Evolutionary conservation across 2,797 vertebrate species (phyloP).

Genomic region (Diceros bicornis): DNA sequence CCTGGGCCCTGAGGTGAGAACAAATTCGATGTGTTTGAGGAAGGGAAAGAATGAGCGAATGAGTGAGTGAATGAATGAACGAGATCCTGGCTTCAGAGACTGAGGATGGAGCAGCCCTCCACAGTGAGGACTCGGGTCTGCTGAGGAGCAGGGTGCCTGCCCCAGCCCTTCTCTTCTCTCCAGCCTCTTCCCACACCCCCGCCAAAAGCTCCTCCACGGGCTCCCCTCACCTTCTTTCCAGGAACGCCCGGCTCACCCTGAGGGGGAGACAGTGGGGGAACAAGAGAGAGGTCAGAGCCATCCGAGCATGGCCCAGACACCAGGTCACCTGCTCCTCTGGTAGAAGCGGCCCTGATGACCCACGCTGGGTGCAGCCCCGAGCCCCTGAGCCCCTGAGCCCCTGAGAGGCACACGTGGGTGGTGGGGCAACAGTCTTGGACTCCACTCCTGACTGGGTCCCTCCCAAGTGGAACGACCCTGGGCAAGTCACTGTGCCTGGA

Average conservation of each 20-base stretch:
- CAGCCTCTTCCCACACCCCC: neutral
- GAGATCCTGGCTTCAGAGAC: neutral
- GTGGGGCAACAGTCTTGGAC: neutral
- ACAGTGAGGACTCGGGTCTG: neutral
- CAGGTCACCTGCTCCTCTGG: neutral
- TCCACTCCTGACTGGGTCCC: neutral
- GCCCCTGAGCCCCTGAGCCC: neutral
- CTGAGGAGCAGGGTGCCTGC: neutral
- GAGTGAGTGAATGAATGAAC: neutral
- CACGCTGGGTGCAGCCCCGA: neutral
- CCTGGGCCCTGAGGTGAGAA: neutral
- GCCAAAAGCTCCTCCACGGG: neutral
- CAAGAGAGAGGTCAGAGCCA: neutral
- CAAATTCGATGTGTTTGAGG: neutral
- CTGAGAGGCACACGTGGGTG: neutral
- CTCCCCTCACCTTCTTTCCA: conserved; percentile 85
- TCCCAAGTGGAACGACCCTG: neutral
- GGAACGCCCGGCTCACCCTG: conserved; percentile 87
- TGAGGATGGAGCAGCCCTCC: neutral
- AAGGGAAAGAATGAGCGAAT: too few relatives aligned
- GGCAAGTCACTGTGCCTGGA: neutral
- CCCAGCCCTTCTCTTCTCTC: neutral
- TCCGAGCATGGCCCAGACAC: too few relatives aligned
- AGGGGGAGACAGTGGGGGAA: neutral
- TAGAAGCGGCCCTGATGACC: neutral